Conservation (phyloP, 1,140 invertebrate species). For the Drosophila arizonae region DNA sequence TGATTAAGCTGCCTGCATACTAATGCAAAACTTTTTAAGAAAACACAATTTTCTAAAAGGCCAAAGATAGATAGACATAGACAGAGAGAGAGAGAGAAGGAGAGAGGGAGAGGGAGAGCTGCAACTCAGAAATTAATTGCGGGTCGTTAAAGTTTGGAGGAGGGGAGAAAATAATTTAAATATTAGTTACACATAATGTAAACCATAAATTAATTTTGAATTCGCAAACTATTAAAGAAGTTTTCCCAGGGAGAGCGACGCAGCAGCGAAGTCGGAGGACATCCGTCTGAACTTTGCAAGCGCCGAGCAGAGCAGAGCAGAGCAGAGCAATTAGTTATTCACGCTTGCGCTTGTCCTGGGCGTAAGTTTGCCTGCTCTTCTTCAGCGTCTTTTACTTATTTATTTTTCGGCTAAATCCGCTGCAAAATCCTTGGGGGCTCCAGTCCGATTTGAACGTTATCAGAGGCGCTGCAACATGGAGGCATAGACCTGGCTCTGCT, state of each 20-base stretch:
- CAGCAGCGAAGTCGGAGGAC: slow-evolving; percentile 17
- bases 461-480: slow-evolving; percentile 68
- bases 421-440: slow-evolving; percentile 24
- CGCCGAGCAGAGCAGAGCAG: background rate
- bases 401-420: slow-evolving; percentile 11
- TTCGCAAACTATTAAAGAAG: slow-evolving; percentile 77
- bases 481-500: slow-evolving; percentile 70
- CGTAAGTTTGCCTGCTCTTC: slow-evolving; percentile 37
- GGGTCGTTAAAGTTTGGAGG: slow-evolving; percentile 60
- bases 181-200: slow-evolving; percentile 81
- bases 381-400: background rate
- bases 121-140: slow-evolving; percentile 64
- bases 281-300: slow-evolving; percentile 62
- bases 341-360: slow-evolving; percentile 71
- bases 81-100: too few relatives aligned
- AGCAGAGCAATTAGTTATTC: slow-evolving; percentile 80
- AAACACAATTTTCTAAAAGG: slow-evolving; percentile 62
- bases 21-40: slow-evolving; percentile 62
- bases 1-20: slow-evolving; percentile 62
- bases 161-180: slow-evolving; percentile 65
- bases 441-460: slow-evolving; percentile 25
- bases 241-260: slow-evolving; percentile 32
- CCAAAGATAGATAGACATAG: background rate
- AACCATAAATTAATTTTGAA: slow-evolving; percentile 81
- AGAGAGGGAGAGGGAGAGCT: background rate